Evolutionary conservation across 2,797 vertebrate genomes (phyloP).

Genomic region (Melopsittacus undulatus): DNA sequence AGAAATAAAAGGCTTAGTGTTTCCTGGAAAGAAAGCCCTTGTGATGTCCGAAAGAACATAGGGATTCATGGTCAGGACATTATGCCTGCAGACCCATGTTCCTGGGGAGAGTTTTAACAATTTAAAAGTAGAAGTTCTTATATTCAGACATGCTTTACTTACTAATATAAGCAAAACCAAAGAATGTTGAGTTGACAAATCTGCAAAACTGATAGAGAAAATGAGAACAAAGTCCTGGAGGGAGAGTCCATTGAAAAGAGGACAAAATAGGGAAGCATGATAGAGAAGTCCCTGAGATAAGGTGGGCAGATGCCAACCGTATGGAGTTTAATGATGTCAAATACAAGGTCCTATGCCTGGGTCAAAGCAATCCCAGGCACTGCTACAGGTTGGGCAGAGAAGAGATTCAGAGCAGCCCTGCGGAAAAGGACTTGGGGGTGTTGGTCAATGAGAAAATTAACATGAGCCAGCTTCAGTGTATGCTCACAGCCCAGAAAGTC

Average conservation of each 20-base stretch:
- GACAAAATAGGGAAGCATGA: neutral
- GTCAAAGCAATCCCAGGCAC: no score
- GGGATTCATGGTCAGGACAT: neutral
- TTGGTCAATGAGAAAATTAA: no score
- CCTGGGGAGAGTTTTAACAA: neutral
- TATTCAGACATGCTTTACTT: neutral
- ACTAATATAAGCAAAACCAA: neutral
- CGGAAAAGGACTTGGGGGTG: no score
- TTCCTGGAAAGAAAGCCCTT: neutral
- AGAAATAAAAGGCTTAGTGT: neutral
- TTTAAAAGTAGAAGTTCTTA: neutral
- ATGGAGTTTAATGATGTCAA: no score
- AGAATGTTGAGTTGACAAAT: neutral
- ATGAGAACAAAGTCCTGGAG: neutral
- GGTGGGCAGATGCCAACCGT: no score
- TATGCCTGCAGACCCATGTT: rapidly evolving
- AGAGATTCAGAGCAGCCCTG: no score
- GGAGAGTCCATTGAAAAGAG: neutral
- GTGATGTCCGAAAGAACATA: rapidly evolving
- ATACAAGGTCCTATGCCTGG: no score
- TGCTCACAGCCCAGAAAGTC: no score
- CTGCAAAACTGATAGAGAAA: neutral
- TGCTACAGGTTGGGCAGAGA: no score
- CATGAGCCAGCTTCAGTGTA: no score
- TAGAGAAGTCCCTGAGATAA: neutral